phyloP scores from a whole-genome alignment of 2,797 vertebrate genomes.

The Paedocypris micromegethes region DNA sequence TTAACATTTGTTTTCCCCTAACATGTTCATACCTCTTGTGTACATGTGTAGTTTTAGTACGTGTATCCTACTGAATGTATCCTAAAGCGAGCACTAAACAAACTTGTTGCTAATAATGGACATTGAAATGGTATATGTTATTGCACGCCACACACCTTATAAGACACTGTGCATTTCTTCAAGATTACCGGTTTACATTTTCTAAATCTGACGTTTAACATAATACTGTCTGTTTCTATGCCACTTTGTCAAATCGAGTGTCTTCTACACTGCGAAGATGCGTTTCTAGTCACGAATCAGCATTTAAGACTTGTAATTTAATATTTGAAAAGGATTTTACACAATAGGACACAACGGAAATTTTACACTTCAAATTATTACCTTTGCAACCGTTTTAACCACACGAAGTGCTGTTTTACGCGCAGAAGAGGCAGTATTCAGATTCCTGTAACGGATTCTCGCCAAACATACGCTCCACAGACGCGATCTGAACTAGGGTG shows the following conservation, averaged over 20 bases:
- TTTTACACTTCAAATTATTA: neutral
- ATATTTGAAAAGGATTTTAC: neutral
- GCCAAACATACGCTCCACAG: conserved; percentile 24
- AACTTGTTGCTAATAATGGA: too few species aligned
- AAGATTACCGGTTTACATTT: too few species aligned
- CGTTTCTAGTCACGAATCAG: conserved; percentile 45
- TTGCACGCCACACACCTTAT: conserved; percentile 6
- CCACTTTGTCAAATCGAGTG: conserved; percentile 24
- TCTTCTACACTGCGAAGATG: conserved; percentile 40
- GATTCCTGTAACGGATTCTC: conserved; percentile 32
- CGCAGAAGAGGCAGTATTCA: conserved; percentile 30
- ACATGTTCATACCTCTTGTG: too few species aligned
- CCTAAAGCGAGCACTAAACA: too few species aligned
- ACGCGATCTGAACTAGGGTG: conserved; percentile 27
- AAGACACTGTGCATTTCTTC: neutral
- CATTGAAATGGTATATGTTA: conserved; percentile 31
- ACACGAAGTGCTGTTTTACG: conserved; percentile 4
- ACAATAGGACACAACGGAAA: neutral
- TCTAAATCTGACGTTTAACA: conserved; percentile 10
- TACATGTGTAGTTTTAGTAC: too few species aligned
- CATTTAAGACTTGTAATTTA: conserved; percentile 6
- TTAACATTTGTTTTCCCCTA: too few species aligned
- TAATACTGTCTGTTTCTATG: conserved; percentile 3
- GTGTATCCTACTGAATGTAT: too few species aligned
- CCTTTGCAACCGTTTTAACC: conserved; percentile 4